Conservation (phyloP, 2,113 vertebrate genomes). For the Microtus oregoni region DNA sequence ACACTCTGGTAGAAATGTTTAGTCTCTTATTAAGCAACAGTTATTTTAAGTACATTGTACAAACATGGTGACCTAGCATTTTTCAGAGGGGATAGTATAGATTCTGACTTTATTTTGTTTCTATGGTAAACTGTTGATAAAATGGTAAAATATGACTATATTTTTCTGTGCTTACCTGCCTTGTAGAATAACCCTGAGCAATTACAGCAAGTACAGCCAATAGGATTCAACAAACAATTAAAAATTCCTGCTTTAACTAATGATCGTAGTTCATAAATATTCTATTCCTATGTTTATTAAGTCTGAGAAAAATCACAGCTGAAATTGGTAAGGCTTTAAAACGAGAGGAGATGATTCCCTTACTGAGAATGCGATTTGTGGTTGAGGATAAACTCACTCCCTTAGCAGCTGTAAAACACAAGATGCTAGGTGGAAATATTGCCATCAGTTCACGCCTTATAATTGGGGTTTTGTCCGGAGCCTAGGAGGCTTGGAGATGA, state of each 20-base stretch:
- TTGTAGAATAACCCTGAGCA: neutral
- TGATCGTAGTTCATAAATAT: neutral
- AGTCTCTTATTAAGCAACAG: neutral
- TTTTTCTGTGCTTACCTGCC: neutral
- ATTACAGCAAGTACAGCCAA: neutral
- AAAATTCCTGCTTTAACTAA: neutral
- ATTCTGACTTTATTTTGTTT: constrained; percentile 12
- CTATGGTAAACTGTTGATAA: neutral
- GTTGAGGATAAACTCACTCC: neutral
- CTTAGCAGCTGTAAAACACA: neutral
- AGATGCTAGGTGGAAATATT: constrained; percentile 5
- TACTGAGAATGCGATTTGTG: neutral
- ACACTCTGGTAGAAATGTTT: neutral
- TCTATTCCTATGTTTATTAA: neutral
- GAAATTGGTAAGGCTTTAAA: constrained; percentile 18
- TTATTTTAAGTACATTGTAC: neutral
- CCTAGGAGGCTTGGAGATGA: neutral
- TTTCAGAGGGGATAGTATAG: neutral
- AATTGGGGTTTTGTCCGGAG: neutral
- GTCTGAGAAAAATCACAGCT: neutral
- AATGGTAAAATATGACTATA: neutral
- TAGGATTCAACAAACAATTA: neutral
- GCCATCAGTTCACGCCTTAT: neutral
- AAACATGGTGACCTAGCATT: neutral
- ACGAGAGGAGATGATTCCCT: neutral